phyloP scores from a whole-genome alignment of 2,113 vertebrate species.

The Scytalopus superciliaris region DNA sequence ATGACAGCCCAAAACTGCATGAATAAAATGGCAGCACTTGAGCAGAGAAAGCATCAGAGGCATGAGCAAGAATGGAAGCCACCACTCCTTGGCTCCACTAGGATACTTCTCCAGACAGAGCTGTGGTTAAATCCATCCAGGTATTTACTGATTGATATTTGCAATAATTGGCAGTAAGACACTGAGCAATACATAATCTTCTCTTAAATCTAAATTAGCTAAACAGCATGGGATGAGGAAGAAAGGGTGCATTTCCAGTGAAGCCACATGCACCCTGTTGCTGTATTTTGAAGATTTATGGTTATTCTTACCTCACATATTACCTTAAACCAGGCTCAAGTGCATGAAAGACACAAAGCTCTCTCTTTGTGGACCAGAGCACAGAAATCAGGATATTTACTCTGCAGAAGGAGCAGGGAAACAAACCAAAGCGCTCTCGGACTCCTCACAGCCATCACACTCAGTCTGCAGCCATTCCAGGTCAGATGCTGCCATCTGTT shows the following conservation, averaged over 20 bases:
- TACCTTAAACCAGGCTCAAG: background rate
- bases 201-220: background rate
- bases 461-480: rapidly evolving
- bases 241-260: background rate
- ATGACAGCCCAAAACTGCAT: background rate
- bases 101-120: background rate
- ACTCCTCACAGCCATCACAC: rapidly evolving
- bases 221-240: background rate
- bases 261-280: background rate
- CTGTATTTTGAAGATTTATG: background rate
- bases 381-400: rapidly evolving
- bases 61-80: background rate
- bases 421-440: background rate
- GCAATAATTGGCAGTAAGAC: background rate
- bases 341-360: background rate
- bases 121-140: background rate
- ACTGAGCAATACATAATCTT: background rate
- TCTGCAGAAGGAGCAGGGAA: background rate
- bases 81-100: background rate
- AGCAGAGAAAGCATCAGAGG: background rate
- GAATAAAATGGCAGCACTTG: background rate
- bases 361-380: background rate
- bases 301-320: background rate
- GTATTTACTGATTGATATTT: background rate
- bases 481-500: background rate